Percentiles rank a stretch among this genome's conserved stretches.
These are phyloP conservation scores for Drosophila colorata DNA, from an alignment of 2,888 invertebrate species.

Conservation along the genomic window DNA sequence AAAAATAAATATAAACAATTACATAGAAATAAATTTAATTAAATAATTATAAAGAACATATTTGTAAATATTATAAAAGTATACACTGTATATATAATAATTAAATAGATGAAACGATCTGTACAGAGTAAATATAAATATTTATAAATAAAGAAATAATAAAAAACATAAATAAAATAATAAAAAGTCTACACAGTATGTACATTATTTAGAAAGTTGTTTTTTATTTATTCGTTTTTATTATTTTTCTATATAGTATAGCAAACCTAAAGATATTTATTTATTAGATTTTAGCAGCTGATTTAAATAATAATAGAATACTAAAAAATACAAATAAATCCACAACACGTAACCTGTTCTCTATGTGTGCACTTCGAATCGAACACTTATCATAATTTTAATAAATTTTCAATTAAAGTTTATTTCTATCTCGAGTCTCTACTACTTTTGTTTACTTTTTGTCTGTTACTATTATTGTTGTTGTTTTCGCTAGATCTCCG, in stretches of 20 bases:
- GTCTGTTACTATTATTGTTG: neutral
- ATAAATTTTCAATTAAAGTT: neutral
- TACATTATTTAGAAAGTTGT: too few relatives aligned
- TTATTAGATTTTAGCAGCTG: too few relatives aligned
- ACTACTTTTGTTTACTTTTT: slow-evolving; percentile 10
- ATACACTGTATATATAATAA: too few relatives aligned
- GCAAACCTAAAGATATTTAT: too few relatives aligned
- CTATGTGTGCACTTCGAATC: neutral
- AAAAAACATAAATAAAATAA: neutral
- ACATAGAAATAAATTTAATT: too few relatives aligned
- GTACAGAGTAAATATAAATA: neutral
- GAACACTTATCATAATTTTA: neutral
- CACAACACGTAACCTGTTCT: neutral
- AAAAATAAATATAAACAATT: too few relatives aligned
- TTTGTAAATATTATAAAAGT: too few relatives aligned
- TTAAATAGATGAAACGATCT: too few relatives aligned
- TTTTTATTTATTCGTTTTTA: too few relatives aligned
- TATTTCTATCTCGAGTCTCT: neutral
- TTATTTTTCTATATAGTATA: too few relatives aligned
- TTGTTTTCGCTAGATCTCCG: slow-evolving; percentile 31
- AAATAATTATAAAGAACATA: too few relatives aligned
- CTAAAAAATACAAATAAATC: neutral
- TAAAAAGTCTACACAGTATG: neutral
- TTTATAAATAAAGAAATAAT: neutral
- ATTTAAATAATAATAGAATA: neutral